Conservation (phyloP, 2,113 vertebrate species). For the Hystrix cristata region DNA sequence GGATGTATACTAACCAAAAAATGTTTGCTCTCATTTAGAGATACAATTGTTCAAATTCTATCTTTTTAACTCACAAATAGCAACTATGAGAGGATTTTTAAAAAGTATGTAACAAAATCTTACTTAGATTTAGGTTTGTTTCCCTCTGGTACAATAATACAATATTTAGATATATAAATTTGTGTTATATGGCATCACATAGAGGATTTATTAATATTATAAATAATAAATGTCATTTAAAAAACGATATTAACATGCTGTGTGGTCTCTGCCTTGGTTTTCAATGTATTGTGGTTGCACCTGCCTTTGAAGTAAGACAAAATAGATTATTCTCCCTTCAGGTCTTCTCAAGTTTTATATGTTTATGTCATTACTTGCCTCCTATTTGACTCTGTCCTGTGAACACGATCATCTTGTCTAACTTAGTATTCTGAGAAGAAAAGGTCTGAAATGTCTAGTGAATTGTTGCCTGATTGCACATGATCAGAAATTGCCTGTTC, state of each 20-base stretch:
- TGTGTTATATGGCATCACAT: not conserved
- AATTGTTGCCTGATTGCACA: not conserved
- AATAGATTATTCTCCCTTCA: not conserved
- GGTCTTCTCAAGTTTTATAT: not conserved
- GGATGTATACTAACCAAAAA: not conserved
- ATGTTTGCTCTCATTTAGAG: not conserved
- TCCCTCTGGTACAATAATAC: not conserved
- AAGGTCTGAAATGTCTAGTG: not conserved
- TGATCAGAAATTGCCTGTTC: constrained; percentile 23
- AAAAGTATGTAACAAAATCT: not conserved
- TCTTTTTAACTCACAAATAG: not conserved
- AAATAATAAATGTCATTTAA: not conserved
- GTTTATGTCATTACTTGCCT: not conserved
- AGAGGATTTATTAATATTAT: not conserved
- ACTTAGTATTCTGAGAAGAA: constrained; percentile 15
- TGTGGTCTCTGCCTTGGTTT: not conserved
- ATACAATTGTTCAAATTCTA: not conserved
- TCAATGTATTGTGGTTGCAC: not conserved
- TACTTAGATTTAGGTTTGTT: not conserved
- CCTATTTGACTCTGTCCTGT: not conserved
- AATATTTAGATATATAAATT: not conserved
- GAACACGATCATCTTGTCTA: not conserved
- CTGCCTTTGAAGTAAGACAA: not conserved
- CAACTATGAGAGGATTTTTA: not conserved
- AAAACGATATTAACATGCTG: not conserved